phyloP scores from a whole-genome alignment of 2,888 invertebrate genomes.

The Cephonodes hylas region DNA sequence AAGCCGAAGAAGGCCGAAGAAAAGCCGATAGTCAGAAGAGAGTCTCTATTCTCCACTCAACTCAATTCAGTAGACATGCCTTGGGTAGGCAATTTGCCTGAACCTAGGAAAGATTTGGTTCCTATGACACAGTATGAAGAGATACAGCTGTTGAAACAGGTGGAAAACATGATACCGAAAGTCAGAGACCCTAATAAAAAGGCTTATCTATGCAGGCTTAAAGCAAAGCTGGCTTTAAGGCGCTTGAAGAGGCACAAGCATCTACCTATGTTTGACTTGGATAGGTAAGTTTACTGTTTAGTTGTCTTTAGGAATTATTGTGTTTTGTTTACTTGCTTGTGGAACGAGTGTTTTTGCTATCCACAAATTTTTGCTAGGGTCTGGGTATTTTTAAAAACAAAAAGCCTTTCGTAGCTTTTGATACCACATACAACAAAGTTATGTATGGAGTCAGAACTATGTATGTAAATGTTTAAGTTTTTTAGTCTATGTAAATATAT shows the following conservation, averaged over 20 bases:
- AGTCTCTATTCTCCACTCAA: conserved; percentile 57
- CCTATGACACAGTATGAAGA: conserved; percentile 69
- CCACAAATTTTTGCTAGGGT: too few species aligned
- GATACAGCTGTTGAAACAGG: conserved; percentile 65
- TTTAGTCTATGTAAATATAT: too few species aligned
- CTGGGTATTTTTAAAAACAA: too few species aligned
- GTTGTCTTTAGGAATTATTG: too few species aligned
- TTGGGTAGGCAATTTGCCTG: conserved; percentile 50
- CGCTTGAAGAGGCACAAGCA: conserved; percentile 69
- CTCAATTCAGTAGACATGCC: conserved; percentile 59
- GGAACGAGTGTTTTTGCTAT: too few species aligned
- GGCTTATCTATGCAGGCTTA: conserved; percentile 49
- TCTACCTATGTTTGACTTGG: conserved; percentile 68
- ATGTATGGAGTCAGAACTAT: too few species aligned
- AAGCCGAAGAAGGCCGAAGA: conserved; percentile 45
- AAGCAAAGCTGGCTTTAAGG: conserved; percentile 61
- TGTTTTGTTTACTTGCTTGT: too few species aligned
- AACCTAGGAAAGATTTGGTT: conserved; percentile 41
- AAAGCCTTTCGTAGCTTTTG: too few species aligned
- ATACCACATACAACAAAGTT: too few species aligned
- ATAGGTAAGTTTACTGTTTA: conserved; percentile 64
- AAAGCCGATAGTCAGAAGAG: conserved; percentile 36
- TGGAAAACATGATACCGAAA: conserved; percentile 59
- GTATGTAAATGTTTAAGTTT: too few species aligned
- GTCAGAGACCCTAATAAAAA: conserved; percentile 53